These are phyloP conservation scores for Mastomys natalensis DNA, from an alignment of 2,113 vertebrate species.

Conservation along the genomic window DNA sequence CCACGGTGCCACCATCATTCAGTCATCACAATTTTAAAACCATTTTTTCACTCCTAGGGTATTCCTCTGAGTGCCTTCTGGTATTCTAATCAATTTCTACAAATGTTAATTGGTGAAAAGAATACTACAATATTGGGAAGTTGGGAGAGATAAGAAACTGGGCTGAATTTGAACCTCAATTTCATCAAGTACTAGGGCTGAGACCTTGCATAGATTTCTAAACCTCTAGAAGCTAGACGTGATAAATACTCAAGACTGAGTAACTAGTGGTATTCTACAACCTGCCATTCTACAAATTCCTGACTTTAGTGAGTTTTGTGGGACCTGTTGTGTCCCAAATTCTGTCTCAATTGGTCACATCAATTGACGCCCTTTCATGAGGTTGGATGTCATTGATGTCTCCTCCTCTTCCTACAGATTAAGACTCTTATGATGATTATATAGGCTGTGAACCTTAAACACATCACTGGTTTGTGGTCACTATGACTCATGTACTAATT, in stretches of 20 bases:
- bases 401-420: background rate
- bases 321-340: fast-evolving
- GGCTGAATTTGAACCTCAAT: background rate
- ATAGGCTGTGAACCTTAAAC: background rate
- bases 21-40: constrained; percentile 1
- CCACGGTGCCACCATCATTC: background rate
- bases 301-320: background rate
- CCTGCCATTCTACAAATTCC: fast-evolving
- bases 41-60: background rate
- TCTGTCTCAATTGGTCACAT: background rate
- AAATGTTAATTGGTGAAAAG: background rate
- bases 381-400: background rate
- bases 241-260: background rate
- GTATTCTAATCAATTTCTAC: background rate
- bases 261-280: background rate
- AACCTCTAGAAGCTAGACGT: background rate
- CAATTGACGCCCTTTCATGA: too few relatives aligned
- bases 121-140: background rate
- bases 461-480: background rate
- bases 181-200: background rate
- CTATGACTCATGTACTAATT: background rate
- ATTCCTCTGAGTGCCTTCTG: background rate
- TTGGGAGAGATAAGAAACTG: background rate
- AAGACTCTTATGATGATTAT: background rate
- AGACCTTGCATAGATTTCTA: background rate